A percentile compares a stretch with the other conserved stretches of the same genome.
Evolutionary conservation across 2,797 vertebrate genomes (phyloP).

Genomic region (Pangasius krempfi): DNA sequence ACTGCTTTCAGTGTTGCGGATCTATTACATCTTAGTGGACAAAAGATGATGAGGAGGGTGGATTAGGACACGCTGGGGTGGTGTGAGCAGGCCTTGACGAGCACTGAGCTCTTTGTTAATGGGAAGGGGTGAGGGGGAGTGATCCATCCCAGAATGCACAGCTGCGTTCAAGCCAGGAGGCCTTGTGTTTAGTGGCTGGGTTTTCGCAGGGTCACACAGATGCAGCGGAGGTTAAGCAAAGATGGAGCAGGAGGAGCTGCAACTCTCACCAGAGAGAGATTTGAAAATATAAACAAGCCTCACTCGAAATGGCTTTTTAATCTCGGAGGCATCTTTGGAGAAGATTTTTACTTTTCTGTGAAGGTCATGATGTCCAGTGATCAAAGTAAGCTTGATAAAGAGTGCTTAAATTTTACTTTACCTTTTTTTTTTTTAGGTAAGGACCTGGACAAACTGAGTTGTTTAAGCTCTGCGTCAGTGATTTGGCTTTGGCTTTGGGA

Average conservation of each 20-base stretch:
- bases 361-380: slow-evolving; percentile 11
- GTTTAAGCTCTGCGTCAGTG: neutral
- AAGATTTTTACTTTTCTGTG: neutral
- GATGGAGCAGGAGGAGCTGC: slow-evolving; percentile 33
- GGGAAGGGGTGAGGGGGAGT: slow-evolving; percentile 69
- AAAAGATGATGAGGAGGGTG: slow-evolving; percentile 62
- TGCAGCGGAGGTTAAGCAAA: slow-evolving; percentile 68
- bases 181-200: slow-evolving; percentile 65
- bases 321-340: neutral
- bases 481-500: neutral
- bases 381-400: slow-evolving; percentile 1
- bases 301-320: slow-evolving; percentile 8
- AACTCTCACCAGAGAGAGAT: slow-evolving; percentile 20
- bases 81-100: slow-evolving; percentile 53
- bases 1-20: slow-evolving; percentile 60
- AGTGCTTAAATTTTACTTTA: neutral
- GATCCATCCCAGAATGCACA: slow-evolving; percentile 76
- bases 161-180: slow-evolving; percentile 68
- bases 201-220: slow-evolving; percentile 72
- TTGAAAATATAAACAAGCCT: slow-evolving; percentile 24
- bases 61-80: slow-evolving; percentile 56
- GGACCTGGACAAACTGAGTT: neutral
- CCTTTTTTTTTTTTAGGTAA: neutral
- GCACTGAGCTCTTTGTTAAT: slow-evolving; percentile 58
- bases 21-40: slow-evolving; percentile 63